Evolutionary conservation across 2,888 invertebrate species (phyloP).

Genomic region (Oligia latruncula): DNA sequence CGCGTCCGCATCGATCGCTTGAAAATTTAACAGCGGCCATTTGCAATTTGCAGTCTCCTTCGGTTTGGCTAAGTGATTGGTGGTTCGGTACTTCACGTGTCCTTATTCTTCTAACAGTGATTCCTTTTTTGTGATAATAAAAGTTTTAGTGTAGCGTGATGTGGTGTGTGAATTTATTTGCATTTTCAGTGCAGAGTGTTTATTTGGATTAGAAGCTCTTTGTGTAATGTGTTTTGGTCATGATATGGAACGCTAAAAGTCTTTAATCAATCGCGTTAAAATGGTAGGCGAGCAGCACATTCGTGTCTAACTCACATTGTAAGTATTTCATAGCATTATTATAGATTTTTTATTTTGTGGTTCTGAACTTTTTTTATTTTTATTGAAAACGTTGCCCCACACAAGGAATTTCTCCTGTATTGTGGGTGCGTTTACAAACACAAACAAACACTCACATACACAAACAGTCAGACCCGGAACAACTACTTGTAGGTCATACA

Average conservation of each 20-base stretch:
- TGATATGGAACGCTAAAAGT: background rate
- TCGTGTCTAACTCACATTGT: background rate
- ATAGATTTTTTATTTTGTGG: background rate
- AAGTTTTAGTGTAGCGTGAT: background rate
- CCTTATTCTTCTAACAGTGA: background rate
- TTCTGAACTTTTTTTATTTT: too few species aligned
- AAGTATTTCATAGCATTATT: background rate
- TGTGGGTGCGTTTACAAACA: too few species aligned
- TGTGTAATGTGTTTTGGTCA: background rate
- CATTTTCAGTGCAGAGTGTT: too few species aligned
- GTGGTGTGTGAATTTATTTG: background rate
- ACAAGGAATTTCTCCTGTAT: too few species aligned
- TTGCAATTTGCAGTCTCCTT: background rate
- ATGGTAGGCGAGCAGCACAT: background rate
- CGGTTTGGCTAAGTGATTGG: background rate
- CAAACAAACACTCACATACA: too few species aligned
- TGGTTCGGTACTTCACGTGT: too few species aligned
- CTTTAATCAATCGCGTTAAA: background rate
- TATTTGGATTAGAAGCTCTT: background rate
- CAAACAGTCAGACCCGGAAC: too few species aligned
- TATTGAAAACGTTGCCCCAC: too few species aligned
- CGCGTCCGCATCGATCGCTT: slow-evolving; percentile 1
- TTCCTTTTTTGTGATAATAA: background rate
- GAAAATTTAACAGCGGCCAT: background rate
- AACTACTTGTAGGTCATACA: too few species aligned